Evolutionary conservation across 2,797 vertebrate species (phyloP).

Genomic region (Cuniculus paca): DNA sequence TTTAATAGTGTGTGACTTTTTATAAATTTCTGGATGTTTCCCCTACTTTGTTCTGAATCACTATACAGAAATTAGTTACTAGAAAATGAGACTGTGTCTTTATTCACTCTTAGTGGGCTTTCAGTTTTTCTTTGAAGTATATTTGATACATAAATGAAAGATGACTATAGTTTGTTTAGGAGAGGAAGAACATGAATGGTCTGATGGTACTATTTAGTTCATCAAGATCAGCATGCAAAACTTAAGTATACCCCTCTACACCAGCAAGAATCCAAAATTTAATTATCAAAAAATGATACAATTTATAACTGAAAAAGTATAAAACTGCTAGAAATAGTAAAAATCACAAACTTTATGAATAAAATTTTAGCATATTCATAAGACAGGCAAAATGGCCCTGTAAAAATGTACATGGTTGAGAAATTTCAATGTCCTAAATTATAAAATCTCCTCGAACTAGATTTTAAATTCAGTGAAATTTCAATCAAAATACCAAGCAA

Average conservation of each 20-base stretch:
- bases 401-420: neutral
- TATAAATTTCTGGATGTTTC: neutral
- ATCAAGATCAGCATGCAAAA: neutral
- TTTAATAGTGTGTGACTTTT: neutral
- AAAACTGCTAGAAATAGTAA: neutral
- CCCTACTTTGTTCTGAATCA: neutral
- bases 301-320: neutral
- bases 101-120: neutral
- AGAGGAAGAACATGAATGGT: neutral
- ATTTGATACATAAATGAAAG: neutral
- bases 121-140: neutral
- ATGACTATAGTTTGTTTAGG: neutral
- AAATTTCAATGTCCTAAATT: neutral
- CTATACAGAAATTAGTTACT: neutral
- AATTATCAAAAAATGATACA: neutral
- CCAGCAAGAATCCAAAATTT: neutral
- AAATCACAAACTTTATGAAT: neutral
- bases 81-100: neutral
- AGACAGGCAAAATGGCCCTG: neutral
- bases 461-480: constrained; percentile 46
- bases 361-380: neutral
- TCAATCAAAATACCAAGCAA: neutral
- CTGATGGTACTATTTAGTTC: neutral
- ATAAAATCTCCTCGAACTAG: neutral
- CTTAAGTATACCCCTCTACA: neutral